phyloP scores from a whole-genome alignment of 2,888 invertebrate genomes.

The Caenorhabditis sp. region DNA sequence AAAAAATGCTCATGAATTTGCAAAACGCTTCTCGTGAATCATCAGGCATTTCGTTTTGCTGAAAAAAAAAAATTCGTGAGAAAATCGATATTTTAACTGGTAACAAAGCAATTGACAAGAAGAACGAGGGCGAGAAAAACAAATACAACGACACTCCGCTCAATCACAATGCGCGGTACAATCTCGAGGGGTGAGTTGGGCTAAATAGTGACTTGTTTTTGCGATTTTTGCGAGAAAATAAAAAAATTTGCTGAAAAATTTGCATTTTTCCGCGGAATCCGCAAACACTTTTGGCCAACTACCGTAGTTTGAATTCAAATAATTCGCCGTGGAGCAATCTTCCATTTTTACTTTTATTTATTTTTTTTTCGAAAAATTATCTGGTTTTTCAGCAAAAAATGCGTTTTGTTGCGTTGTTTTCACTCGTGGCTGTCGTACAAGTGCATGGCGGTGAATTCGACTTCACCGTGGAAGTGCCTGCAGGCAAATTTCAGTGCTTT shows the following conservation, averaged over 20 bases:
- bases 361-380: constrained; percentile 1
- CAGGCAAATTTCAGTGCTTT: constrained; percentile 67
- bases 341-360: neutral
- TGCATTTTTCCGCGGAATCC: no score
- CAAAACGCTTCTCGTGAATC: neutral
- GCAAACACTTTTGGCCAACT: neutral
- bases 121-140: no score
- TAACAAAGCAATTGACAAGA: no score
- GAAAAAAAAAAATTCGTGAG: no score
- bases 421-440: neutral
- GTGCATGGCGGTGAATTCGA: constrained; percentile 56
- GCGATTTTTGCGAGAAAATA: neutral
- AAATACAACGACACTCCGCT: neutral
- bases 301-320: neutral
- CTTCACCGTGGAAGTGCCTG: constrained; percentile 67
- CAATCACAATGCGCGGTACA: neutral
- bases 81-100: neutral
- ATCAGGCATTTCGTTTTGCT: neutral
- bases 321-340: neutral
- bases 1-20: constrained; percentile 1
- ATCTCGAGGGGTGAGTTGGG: neutral
- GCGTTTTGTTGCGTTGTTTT: neutral
- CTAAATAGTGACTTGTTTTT: neutral
- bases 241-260: neutral
- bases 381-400: neutral